Conservation (phyloP, 2,888 invertebrate species). For the Pasiphila rectangulata region DNA sequence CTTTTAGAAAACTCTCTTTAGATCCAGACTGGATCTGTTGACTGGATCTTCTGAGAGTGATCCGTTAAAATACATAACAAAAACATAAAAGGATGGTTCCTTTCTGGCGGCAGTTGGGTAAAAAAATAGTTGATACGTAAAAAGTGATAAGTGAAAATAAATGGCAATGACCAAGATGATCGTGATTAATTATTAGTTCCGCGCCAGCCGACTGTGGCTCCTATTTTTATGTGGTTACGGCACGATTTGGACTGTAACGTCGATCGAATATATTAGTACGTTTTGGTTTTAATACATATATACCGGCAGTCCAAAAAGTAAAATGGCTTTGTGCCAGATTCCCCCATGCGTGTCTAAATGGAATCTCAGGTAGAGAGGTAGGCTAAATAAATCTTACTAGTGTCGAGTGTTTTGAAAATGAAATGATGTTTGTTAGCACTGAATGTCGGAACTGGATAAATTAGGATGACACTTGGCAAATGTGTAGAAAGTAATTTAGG, state of each 20-base stretch:
- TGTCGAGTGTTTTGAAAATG: too few species aligned
- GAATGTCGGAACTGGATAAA: too few species aligned
- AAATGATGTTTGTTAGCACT: too few species aligned
- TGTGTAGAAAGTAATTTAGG: too few species aligned
- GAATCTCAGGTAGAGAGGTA: background rate
- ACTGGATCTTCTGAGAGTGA: too few species aligned
- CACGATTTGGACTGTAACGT: constrained; percentile 11
- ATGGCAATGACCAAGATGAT: constrained; percentile 31
- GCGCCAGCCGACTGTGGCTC: constrained; percentile 19
- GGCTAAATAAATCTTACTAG: too few species aligned
- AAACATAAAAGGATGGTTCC: too few species aligned
- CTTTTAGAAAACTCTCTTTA: too few species aligned
- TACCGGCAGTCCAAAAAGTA: constrained; percentile 2
- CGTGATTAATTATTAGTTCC: constrained; percentile 20
- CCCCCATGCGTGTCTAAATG: constrained; percentile 6
- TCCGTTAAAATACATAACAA: too few species aligned
- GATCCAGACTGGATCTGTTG: too few species aligned
- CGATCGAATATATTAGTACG: constrained; percentile 14
- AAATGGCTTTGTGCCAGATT: constrained; percentile 9
- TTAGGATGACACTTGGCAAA: too few species aligned
- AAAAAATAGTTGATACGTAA: constrained; percentile 15
- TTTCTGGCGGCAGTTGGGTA: too few species aligned
- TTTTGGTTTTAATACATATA: constrained; percentile 3
- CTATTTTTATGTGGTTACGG: constrained; percentile 22
- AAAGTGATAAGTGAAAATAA: constrained; percentile 26